phyloP scores from a whole-genome alignment of 2,797 vertebrate species.

The Lycodopsis pacificus region DNA sequence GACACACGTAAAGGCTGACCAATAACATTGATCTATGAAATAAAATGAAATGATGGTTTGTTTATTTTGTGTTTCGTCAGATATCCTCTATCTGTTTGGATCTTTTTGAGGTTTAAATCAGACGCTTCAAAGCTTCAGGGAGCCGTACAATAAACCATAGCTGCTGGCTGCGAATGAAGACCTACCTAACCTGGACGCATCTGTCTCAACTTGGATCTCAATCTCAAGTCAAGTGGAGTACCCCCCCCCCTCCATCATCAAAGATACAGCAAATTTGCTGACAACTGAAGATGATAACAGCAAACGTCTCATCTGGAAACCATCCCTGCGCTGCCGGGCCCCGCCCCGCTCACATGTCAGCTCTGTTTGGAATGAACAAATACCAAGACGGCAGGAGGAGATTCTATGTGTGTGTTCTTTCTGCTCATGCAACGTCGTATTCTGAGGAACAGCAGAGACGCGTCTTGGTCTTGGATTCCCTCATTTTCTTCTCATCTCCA shows the following conservation, averaged over 20 bases:
- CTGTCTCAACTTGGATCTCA: conserved; percentile 56
- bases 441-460: background rate
- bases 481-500: conserved; percentile 10
- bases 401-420: conserved; percentile 40
- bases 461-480: conserved; percentile 7
- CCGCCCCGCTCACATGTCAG: conserved; percentile 28
- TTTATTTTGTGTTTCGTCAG: conserved; percentile 6
- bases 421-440: background rate
- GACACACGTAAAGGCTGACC: background rate
- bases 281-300: conserved; percentile 71
- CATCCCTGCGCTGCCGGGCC: conserved; percentile 40
- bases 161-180: conserved; percentile 22
- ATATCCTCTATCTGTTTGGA: background rate
- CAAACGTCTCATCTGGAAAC: conserved; percentile 75
- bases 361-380: conserved; percentile 70
- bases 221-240: conserved; percentile 53
- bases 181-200: conserved; percentile 46
- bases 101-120: conserved; percentile 13
- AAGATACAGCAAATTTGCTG: conserved; percentile 50
- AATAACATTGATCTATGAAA: background rate
- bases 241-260: conserved; percentile 36
- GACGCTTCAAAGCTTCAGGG: conserved; percentile 20
- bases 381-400: conserved; percentile 60
- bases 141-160: conserved; percentile 31
- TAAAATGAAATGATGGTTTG: background rate